These are phyloP conservation scores for Suncus etruscus DNA, from an alignment of 2,113 vertebrate species.

Conservation along the genomic window DNA sequence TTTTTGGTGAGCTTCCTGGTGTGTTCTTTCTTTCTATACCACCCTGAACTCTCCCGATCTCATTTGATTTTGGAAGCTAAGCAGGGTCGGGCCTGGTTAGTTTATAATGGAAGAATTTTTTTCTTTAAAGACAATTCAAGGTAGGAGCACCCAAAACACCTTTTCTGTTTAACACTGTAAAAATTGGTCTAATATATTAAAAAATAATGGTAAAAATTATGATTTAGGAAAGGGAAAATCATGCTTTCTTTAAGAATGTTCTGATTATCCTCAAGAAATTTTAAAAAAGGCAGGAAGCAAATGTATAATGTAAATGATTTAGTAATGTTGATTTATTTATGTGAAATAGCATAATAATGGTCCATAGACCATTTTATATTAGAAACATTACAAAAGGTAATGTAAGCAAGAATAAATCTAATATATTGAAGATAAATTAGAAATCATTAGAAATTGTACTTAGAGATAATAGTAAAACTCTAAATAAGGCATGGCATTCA, in stretches of 20 bases:
- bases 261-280: not conserved
- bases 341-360: conserved; percentile 32
- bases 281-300: not conserved
- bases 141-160: not conserved
- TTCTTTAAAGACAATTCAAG: not conserved
- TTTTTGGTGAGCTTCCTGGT: too few relatives aligned
- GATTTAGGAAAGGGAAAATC: not conserved
- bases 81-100: too few relatives aligned
- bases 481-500: not conserved
- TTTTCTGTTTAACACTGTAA: not conserved
- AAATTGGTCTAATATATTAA: not conserved
- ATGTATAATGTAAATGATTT: conserved; percentile 9
- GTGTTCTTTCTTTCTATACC: too few relatives aligned
- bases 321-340: not conserved
- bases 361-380: not conserved
- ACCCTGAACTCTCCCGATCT: too few relatives aligned
- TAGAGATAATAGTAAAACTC: conserved; percentile 14
- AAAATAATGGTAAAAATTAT: conserved; percentile 1
- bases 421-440: not conserved
- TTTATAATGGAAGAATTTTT: too few relatives aligned
- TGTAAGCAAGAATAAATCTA: not conserved
- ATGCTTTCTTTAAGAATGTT: not conserved
- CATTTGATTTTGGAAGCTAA: too few relatives aligned
- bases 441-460: conserved; percentile 20
- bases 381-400: not conserved